These are phyloP conservation scores for Ericerus pela DNA, from an alignment of 1,140 invertebrate species.

Conservation along the genomic window DNA sequence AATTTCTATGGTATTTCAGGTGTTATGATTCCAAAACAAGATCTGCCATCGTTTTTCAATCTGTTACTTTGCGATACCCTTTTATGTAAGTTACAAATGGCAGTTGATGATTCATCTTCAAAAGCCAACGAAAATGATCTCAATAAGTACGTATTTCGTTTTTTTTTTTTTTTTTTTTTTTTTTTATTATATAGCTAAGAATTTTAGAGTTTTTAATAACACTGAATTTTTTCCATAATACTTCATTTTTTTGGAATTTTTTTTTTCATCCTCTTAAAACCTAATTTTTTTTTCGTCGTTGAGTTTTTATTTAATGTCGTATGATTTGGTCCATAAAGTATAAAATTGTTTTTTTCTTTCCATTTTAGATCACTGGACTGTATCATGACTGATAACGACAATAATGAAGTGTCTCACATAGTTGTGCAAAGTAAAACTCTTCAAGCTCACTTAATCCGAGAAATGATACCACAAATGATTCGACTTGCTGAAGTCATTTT, in stretches of 20 bases:
- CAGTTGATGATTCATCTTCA: not conserved
- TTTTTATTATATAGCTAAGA: not conserved
- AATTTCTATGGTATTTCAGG: not conserved
- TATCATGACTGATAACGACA: constrained; percentile 3
- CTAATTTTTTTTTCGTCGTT: too few species aligned
- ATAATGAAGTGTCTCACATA: constrained; percentile 1
- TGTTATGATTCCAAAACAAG: constrained; percentile 35
- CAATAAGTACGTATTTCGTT: not conserved
- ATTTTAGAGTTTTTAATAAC: too few species aligned
- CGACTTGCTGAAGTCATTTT: constrained; percentile 43
- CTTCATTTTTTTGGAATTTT: too few species aligned
- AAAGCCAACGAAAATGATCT: constrained; percentile 5
- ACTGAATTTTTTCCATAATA: too few species aligned
- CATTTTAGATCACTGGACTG: not conserved
- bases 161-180: not conserved
- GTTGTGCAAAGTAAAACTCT: not conserved
- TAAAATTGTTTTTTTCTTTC: not conserved
- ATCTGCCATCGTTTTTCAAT: constrained; percentile 47
- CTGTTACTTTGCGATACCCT: constrained; percentile 49
- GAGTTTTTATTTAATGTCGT: too few species aligned
- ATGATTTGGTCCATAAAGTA: too few species aligned
- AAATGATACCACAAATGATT: constrained; percentile 45
- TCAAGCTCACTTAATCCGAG: constrained; percentile 34
- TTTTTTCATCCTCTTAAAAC: too few species aligned
- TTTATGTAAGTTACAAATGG: constrained; percentile 25